Evolutionary conservation across 1,140 invertebrate genomes (phyloP), one percentile per base, ranked within the genome.

Genomic region (honey bee (Apis mellifera)): DNA sequence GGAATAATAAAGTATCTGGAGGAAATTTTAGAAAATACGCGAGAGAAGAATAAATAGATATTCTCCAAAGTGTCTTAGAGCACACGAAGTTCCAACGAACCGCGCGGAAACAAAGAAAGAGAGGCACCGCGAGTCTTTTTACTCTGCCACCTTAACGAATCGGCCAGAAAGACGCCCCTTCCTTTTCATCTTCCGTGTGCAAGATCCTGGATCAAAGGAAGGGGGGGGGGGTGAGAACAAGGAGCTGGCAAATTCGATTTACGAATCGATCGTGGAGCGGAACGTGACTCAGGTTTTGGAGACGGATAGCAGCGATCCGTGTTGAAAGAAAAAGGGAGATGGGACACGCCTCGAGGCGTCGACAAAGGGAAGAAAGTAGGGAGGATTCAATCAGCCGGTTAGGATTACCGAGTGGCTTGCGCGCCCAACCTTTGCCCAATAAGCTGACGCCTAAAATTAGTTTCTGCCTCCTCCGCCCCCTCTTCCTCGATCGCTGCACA

Each of bases 381-480:
- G 52, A 65, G 42, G 69, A 73, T 73, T 78, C 66, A 78, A 78
- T 78, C 77, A 71, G 55, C 12, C 76, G 76, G 42, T 52, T 68
- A 60, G 66, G 76, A 78, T 78, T 70, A 78, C 55, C 76, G 55
- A 57, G 54, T n/a, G n/a, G n/a, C n/a, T n/a, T n/a, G n/a, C n/a
- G 78, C 50, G 48, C 13, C 76, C 7, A 26, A 72, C 32, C 78
- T 76, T 82, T 15, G 42, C 42, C 64, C 72, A 82, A 82, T 68
- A 60, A 76, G 64, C 72, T 66, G 64, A 68, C 79, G 72, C 72
- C 72, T 54, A 60, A 76, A 82, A 82, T 76, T 82, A 76, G 73
- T 76, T 69, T 69, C 71, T 32, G 57, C 60, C 64, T 69, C 54
- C 54, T 11, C 48, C 48, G 7, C 13, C 21, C 0, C 1, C 42